Percentiles rank a stretch among this genome's conserved stretches.
These are phyloP conservation scores for Taxidea taxus DNA, from an alignment of 2,113 vertebrate genomes.

Conservation along the genomic window DNA sequence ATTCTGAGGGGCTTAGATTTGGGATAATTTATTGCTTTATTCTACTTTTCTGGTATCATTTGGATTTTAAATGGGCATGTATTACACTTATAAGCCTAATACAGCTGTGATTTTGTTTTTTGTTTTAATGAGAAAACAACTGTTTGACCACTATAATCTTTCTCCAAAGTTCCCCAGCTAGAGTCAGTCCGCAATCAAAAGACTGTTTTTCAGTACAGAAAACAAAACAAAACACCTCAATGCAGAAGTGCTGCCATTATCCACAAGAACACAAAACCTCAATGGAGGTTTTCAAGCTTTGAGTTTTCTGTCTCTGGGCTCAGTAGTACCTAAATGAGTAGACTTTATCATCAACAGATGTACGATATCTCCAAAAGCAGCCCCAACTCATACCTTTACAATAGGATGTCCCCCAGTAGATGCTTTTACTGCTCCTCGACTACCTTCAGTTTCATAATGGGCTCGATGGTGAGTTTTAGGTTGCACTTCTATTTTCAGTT, in stretches of 20 bases:
- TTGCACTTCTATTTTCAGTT: constrained; percentile 97
- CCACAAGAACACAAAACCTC: neutral
- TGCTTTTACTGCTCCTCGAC: constrained; percentile 97
- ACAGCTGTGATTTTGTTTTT: neutral
- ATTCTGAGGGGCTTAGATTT: neutral
- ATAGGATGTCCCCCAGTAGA: constrained; percentile 95
- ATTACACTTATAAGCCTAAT: neutral
- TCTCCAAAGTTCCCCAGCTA: neutral
- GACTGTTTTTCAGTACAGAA: neutral
- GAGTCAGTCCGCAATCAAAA: neutral
- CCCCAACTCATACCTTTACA: constrained; percentile 91
- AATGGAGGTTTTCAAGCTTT: neutral
- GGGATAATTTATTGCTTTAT: neutral
- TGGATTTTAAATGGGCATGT: constrained; percentile 22
- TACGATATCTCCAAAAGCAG: neutral
- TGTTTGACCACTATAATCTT: neutral
- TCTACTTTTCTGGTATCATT: constrained; percentile 3
- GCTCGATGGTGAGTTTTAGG: constrained; percentile 99
- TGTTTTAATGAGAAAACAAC: constrained; percentile 15
- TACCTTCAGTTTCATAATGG: constrained; percentile 99
- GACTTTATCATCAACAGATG: neutral
- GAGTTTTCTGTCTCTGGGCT: neutral
- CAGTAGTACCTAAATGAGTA: neutral
- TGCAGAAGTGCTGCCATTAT: neutral
- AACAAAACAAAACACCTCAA: neutral